Base-by-base conservation (phyloP, 2,113 vertebrate genomes). In the Cariama cristata region DNA sequence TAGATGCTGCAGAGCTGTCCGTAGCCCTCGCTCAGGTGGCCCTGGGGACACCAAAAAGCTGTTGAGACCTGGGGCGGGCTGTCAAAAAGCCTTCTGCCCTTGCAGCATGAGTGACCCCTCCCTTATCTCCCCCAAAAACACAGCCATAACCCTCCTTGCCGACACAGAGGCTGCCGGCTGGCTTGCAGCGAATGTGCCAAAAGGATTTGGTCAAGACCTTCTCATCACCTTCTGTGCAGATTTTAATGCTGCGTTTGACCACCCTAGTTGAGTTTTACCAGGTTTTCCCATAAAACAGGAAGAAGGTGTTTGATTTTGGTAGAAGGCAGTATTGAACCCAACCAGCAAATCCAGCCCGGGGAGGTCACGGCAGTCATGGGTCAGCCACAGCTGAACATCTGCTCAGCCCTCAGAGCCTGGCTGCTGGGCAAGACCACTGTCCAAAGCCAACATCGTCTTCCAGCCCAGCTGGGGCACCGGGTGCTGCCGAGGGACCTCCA, bases 1-100 rank as follows among this genome's bases (percentile, higher is more conserved):
- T 99, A 99, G 99, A 99, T 98, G 98, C 99, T 99, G 98, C 99
- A 99, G 75, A 99, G 98, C 96, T 99, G 99, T 42, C 99, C 99
- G 0, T 99, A 99, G 79, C 99, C 99, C 98, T 99, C 99, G 1
- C 99, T 99, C 96, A 99, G 98, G 97, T 99, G 99, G 83, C 99
- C 99, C 99, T 99, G 94, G 6, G 32, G 77, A 87, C 33, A 77
- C 26, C 47, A 50, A 38, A 81, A 76, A 60, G 42, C 58, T 52
- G 12, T 6, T 73, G 42, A 86, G 47, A 83, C 14, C 23, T 27
- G 49, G 15, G 10, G n/a, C 40, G 60, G 38, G 67, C 45, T 88
- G 63, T 52, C 26, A 19, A 52, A 53, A 83, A 50, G 24, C 50
- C n/a, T 23, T 9, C 33, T 67, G 5, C 26, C 11, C 16, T 18